Base-by-base conservation (phyloP, 1,140 invertebrate genomes). In the Hyposmocoma kahamanoa region DNA sequence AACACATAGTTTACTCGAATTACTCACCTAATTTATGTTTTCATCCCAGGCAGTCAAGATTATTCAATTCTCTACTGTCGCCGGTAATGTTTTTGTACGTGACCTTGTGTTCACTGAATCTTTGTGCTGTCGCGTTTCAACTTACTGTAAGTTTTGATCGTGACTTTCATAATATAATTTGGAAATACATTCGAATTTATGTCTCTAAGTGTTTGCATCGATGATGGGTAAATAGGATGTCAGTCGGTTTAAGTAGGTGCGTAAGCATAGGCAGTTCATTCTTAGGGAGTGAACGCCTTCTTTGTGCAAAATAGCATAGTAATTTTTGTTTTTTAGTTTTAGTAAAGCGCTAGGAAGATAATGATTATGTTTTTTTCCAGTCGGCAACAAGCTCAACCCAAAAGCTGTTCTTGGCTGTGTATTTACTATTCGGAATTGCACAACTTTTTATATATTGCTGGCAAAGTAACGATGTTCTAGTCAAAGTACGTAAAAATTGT, bases 51-150 rank as follows among this genome's bases (percentile, higher is more conserved):
- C 60, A 84, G 53, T 67, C 67, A n/a, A 73, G 61, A 53, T 44
- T 78, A 22, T 80, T 81, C 44, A 72, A 81, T 41, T 80, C 77
- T 0, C 51, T 84, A 32, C 51, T 81, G 3, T 84, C 80, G 5
- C 80, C 80, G 0, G 71, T 84, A 6, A 78, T 84, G 71, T 81
- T 81, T 44, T 47, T 78, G 17, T 84, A 84, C 42, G 62, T 84
- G 9, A 59, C 81, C 2, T 72, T 78, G 55, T 80, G 77, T 42
- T 73, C 80, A 0, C 22, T 79, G 17, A 71, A 80, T 71, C 57
- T 84, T 5, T 84, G 80, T 42, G 69, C 72, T 0, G 78, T 73
- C 52, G 77, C 77, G 1, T 77, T 70, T 43, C 75, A 83, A 50
- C 56, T 84, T 4, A 78, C 80, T 8, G 79, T 84, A 62, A 68